phyloP scores from a whole-genome alignment of 2,797 vertebrate genomes.

The Pseudocheirus occidentalis region DNA sequence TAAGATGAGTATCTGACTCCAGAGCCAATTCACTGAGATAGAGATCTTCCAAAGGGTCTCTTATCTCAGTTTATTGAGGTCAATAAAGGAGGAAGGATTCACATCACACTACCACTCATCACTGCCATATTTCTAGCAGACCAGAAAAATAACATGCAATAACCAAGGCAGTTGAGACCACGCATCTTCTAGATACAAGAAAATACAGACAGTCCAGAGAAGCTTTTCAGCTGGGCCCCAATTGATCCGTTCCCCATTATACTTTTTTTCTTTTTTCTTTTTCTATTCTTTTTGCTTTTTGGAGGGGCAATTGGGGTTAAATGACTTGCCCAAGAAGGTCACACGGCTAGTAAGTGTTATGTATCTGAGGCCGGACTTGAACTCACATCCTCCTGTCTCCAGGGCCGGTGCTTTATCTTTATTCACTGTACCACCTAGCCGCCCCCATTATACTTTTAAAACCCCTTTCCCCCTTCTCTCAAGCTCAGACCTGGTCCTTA shows the following conservation, averaged over 20 bases:
- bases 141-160: background rate
- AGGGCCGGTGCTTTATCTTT: too few relatives aligned
- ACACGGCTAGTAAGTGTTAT: too few relatives aligned
- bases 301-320: too few relatives aligned
- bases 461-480: background rate
- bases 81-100: background rate
- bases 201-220: background rate
- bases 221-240: background rate
- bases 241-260: background rate
- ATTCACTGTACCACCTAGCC: too few relatives aligned
- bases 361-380: too few relatives aligned
- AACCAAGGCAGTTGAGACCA: background rate
- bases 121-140: background rate
- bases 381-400: too few relatives aligned
- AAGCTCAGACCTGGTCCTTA: background rate
- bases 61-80: background rate
- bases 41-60: fast-evolving
- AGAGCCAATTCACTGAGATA: fast-evolving
- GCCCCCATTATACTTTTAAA: background rate
- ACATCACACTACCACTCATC: background rate
- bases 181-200: background rate
- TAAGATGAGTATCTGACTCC: background rate
- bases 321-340: too few relatives aligned
- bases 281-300: too few relatives aligned
- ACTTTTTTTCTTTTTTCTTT: too few relatives aligned